Percentiles rank a stretch among this genome's conserved stretches.
Conservation (phyloP, 2,797 vertebrate species). For the Jordanella pulchra region DNA sequence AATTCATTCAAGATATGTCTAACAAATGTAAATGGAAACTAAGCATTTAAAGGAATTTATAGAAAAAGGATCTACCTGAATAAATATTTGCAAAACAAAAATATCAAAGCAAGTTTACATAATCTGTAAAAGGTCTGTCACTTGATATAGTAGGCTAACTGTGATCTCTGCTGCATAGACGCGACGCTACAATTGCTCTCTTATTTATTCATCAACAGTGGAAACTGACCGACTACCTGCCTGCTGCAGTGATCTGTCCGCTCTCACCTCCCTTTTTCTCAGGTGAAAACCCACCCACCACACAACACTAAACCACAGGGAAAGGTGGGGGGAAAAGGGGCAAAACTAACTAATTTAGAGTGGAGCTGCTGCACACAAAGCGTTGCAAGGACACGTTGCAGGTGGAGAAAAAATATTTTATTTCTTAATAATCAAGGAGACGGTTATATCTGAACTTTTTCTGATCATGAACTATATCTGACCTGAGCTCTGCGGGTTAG, state of each 20-base stretch:
- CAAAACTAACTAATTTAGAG: slow-evolving; percentile 10
- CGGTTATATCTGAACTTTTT: not conserved
- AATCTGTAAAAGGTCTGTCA: slow-evolving; percentile 44
- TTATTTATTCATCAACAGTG: slow-evolving; percentile 78
- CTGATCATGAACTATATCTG: slow-evolving; percentile 34
- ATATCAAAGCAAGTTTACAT: slow-evolving; percentile 11
- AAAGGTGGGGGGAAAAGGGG: not conserved
- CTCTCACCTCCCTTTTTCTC: slow-evolving; percentile 54
- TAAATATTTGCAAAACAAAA: not conserved
- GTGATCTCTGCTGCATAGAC: slow-evolving; percentile 62
- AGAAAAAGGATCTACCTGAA: not conserved
- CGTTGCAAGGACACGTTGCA: not conserved
- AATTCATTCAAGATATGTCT: not conserved
- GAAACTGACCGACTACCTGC: slow-evolving; percentile 57
- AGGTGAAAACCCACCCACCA: slow-evolving; percentile 32
- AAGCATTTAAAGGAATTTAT: not conserved
- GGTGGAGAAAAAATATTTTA: not conserved
- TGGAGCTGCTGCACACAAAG: slow-evolving; percentile 7
- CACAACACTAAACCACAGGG: not conserved
- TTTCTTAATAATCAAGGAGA: not conserved
- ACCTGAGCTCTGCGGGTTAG: slow-evolving; percentile 52
- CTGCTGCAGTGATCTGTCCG: slow-evolving; percentile 34
- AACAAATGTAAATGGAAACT: not conserved
- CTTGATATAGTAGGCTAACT: slow-evolving; percentile 50
- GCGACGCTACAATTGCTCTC: slow-evolving; percentile 61